Percentiles rank a stretch among this genome's conserved stretches.
Conservation (phyloP, 2,888 invertebrate genomes). For the Microctonus hyperodae region DNA sequence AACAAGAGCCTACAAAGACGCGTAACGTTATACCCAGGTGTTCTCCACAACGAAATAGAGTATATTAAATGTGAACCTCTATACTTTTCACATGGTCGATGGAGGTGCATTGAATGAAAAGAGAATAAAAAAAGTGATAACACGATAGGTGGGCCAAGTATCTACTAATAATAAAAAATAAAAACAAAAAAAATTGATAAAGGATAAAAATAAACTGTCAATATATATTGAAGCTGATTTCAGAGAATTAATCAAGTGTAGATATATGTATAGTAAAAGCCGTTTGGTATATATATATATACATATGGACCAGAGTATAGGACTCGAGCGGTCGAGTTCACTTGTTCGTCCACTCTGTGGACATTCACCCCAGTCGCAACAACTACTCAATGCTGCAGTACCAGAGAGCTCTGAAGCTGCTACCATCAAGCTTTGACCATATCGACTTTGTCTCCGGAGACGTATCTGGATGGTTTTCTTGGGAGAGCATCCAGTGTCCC, state of each 20-base stretch:
- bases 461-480: constrained; percentile 58
- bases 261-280: neutral
- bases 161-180: neutral
- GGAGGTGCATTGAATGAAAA: neutral
- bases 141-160: constrained; percentile 7
- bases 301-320: constrained; percentile 31
- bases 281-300: neutral
- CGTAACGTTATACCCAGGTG: constrained; percentile 24
- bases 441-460: constrained; percentile 48
- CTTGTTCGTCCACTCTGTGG: constrained; percentile 56
- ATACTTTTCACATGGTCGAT: neutral
- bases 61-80: neutral
- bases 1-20: neutral
- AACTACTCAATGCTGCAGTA: constrained; percentile 11
- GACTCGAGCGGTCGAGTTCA: constrained; percentile 47
- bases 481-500: constrained; percentile 15
- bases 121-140: neutral
- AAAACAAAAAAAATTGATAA: neutral
- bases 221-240: neutral
- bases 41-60: neutral
- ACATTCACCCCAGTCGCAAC: constrained; percentile 53
- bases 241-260: constrained; percentile 27
- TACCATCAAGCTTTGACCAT: constrained; percentile 43
- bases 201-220: neutral
- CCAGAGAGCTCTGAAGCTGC: neutral